Evolutionary conservation across 1,140 invertebrate species (phyloP).

Genomic region (Drosophila gunungcola): DNA sequence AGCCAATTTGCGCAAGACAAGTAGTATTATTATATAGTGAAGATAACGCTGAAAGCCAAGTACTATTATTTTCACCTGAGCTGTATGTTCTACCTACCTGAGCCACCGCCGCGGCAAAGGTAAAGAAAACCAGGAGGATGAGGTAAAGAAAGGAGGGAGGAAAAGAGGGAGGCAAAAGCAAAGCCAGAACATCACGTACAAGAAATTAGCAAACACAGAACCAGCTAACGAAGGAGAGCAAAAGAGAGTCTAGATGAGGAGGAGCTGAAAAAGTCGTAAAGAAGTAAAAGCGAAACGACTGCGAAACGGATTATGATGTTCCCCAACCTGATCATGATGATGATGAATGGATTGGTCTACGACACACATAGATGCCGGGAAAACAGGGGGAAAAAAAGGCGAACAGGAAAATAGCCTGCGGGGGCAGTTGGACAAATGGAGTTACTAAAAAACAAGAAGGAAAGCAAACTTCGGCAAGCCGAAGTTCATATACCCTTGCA

Average conservation of each 20-base stretch:
- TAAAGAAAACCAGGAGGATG: conserved; percentile 25
- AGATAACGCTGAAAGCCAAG: background rate
- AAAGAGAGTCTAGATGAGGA: conserved; percentile 6
- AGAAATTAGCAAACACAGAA: conserved; percentile 75
- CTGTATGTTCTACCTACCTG: conserved; percentile 57
- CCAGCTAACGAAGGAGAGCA: conserved; percentile 4
- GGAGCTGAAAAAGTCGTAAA: conserved; percentile 36
- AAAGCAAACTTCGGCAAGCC: no score
- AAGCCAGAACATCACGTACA: conserved; percentile 78
- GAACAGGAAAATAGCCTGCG: conserved; percentile 37
- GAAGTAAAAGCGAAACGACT: conserved; percentile 73
- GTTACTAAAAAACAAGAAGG: conserved; percentile 57
- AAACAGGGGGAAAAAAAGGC: conserved; percentile 1
- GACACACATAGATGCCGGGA: conserved; percentile 16
- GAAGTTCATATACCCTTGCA: no score
- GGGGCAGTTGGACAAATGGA: conserved; percentile 74
- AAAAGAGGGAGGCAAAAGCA: conserved; percentile 34
- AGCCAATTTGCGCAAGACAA: no score
- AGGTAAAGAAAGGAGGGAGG: conserved; percentile 12
- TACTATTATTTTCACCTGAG: conserved; percentile 14
- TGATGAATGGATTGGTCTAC: conserved; percentile 68
- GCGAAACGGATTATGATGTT: conserved; percentile 57
- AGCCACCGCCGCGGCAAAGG: conserved; percentile 31
- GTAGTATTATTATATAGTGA: background rate
- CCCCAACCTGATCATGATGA: conserved; percentile 64